A percentile compares a stretch with the other conserved stretches of the same genome.
phyloP scores from a whole-genome alignment of 2,888 invertebrate genomes.

The Ceriagrion tenellum region DNA sequence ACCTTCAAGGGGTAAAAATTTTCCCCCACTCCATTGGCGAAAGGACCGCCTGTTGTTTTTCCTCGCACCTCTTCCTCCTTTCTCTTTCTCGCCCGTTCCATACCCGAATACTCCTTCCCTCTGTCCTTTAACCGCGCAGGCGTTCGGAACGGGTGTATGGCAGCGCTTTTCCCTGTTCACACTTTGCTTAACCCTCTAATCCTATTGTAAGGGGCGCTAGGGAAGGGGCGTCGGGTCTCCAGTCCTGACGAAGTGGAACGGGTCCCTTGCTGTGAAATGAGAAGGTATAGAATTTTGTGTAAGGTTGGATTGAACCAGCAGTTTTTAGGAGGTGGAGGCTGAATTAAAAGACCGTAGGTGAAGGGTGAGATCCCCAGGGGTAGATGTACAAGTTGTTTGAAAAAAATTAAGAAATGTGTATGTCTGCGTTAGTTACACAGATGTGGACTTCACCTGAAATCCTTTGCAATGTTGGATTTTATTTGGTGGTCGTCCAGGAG shows the following conservation, averaged over 20 bases:
- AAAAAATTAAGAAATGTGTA: too few relatives aligned
- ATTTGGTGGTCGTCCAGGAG: too few relatives aligned
- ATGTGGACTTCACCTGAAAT: too few relatives aligned
- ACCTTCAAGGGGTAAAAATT: not conserved
- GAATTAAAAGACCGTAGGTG: not conserved
- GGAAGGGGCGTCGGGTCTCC: not conserved
- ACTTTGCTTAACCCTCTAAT: constrained; percentile 55
- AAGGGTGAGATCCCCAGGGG: not conserved
- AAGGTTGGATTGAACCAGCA: not conserved
- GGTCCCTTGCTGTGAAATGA: not conserved
- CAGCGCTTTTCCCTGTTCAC: constrained; percentile 43
- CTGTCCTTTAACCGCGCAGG: not conserved
- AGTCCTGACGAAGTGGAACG: not conserved
- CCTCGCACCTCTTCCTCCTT: not conserved
- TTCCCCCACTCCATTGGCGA: not conserved
- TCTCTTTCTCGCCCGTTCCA: too few relatives aligned
- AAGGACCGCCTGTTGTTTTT: not conserved
- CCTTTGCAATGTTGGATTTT: too few relatives aligned
- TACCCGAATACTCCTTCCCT: not conserved
- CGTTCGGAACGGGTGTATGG: not conserved
- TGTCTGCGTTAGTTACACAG: too few relatives aligned
- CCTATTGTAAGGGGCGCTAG: not conserved
- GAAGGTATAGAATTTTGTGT: not conserved
- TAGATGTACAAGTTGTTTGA: not conserved
- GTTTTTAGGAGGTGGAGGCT: not conserved